phyloP scores from a whole-genome alignment of 2,888 invertebrate genomes.

The Gastracanthus pulcherrimus region DNA sequence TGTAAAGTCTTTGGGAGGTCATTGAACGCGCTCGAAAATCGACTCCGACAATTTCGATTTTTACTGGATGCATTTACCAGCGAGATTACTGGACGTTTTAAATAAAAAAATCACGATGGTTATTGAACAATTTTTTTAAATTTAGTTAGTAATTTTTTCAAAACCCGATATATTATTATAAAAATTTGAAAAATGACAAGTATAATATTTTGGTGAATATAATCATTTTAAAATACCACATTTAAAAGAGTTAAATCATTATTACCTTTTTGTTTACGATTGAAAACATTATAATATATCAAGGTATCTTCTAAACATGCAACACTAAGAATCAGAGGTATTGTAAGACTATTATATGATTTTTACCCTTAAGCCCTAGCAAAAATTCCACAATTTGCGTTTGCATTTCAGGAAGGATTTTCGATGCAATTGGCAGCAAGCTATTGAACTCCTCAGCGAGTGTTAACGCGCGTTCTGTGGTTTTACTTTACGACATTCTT shows the following conservation, averaged over 20 bases:
- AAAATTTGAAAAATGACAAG: too few relatives aligned
- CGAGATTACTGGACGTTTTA: neutral
- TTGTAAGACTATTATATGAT: neutral
- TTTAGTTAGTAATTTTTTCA: neutral
- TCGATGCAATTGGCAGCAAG: conserved; percentile 12
- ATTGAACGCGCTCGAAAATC: conserved; percentile 49
- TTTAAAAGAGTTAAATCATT: too few relatives aligned
- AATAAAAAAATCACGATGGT: neutral
- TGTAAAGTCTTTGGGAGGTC: conserved; percentile 29
- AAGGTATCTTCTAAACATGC: neutral
- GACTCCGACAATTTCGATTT: conserved; percentile 16
- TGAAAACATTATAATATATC: neutral
- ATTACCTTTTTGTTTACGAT: neutral
- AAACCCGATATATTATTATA: too few relatives aligned
- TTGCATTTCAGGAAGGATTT: neutral
- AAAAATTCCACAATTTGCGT: conserved; percentile 1
- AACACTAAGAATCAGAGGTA: neutral
- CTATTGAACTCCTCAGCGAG: conserved; percentile 6
- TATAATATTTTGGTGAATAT: too few relatives aligned
- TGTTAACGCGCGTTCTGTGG: neutral
- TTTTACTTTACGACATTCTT: conserved; percentile 4
- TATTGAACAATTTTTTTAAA: neutral
- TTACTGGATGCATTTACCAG: conserved; percentile 39
- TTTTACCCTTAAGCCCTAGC: neutral
- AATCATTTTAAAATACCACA: too few relatives aligned